Evolutionary conservation across 2,888 invertebrate genomes (phyloP), one percentile per base, ranked within the genome.

Genomic region (Drosophila rellima): DNA sequence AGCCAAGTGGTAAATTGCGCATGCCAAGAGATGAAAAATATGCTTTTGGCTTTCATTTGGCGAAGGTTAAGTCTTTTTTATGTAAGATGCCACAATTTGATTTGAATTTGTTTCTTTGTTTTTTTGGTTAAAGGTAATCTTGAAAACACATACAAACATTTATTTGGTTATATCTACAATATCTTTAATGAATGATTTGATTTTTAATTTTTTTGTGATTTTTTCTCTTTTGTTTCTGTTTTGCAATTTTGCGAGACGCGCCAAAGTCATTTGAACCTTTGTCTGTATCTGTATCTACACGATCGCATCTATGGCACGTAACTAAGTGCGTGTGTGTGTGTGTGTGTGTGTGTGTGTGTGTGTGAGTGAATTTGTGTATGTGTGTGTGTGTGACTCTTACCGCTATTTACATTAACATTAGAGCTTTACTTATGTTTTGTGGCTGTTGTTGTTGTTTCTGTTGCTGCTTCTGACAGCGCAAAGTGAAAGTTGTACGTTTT

Each of bases 321-420:
- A 80, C 74, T 70, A 44, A 70, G 62, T 68, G 79, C 74, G 62
- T 74, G 45, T 50, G 61, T 64, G 69, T 48, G 37, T 40, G 50
- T 48, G 20, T 54, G 31, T 37, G 23, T 60, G 45, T 44, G 29
- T 17, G 17, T 17, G 3, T 2, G 15, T 51, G 60, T 64, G 50
- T 51, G 60, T 66, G 44, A 70, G 54, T 57, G 57, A 64, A 50
- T 61, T 51, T 66, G 55, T 44, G 70, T 70, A 52, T 65, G 39
- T 55, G 55, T 70, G 55, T 65, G 39, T 55, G 55, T 55, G 57
- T 73, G 82, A 68, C 82, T 88, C 82, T 89, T 88, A 87, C 84
- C 87, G 84, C 81, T 88, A 83, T 87, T 89, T 84, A 82, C 89
- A 88, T 85, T 88, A 78, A 82, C 82, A 80, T 88, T 82, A 88